Evolutionary conservation across 2,113 vertebrate species (phyloP).

Genomic region (Patagioenas fasciata): DNA sequence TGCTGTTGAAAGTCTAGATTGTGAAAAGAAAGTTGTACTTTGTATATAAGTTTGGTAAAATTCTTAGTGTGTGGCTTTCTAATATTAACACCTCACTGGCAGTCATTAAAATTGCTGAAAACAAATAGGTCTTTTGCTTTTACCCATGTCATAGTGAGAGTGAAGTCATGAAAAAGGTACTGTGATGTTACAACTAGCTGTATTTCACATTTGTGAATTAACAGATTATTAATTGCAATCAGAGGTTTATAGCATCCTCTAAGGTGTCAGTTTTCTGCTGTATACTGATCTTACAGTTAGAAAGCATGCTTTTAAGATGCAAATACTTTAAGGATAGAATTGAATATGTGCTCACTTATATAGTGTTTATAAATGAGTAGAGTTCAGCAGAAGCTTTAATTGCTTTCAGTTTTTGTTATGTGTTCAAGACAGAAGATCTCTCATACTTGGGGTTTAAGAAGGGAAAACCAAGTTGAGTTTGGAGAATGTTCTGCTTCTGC

Average conservation of each 20-base stretch:
- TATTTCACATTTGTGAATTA: neutral
- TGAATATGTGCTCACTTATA: neutral
- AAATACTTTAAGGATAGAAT: neutral
- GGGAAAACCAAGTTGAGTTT: neutral
- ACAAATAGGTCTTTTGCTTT: neutral
- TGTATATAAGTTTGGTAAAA: neutral
- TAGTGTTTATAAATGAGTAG: neutral
- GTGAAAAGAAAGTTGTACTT: neutral
- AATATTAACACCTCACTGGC: neutral
- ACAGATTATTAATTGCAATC: neutral
- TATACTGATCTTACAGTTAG: neutral
- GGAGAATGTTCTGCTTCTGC: neutral
- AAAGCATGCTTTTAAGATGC: neutral
- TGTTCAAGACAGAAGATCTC: neutral
- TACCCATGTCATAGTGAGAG: neutral
- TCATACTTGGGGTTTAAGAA: neutral
- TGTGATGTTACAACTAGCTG: neutral
- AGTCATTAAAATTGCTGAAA: neutral
- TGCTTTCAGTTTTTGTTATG: neutral
- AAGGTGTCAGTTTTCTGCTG: neutral
- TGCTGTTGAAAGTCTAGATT: neutral
- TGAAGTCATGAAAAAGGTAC: neutral
- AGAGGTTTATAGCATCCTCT: neutral
- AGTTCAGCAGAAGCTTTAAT: neutral
- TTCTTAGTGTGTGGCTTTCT: neutral